Percentiles rank a stretch among this genome's conserved stretches.
Conservation (phyloP, 2,113 vertebrate species). For the Tylochromis polylepis region DNA sequence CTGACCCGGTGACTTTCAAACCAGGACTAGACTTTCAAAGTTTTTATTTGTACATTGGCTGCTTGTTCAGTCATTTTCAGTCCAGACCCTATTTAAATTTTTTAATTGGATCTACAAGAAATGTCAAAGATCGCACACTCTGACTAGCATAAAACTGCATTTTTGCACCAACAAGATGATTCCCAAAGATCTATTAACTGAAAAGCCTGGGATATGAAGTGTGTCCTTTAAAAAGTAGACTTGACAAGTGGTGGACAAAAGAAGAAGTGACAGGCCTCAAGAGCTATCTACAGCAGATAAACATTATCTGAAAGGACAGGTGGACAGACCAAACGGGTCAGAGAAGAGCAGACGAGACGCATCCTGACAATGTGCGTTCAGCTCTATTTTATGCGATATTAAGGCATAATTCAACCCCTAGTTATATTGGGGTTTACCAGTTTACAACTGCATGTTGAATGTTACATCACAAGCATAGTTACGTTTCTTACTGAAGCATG, state of each 20-base stretch:
- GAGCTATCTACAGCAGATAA: not conserved
- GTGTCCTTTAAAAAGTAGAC: not conserved
- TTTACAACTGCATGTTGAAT: not conserved
- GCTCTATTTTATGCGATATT: not conserved
- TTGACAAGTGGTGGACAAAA: not conserved
- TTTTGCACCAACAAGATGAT: not conserved
- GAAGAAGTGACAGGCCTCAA: not conserved
- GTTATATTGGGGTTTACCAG: fast-evolving
- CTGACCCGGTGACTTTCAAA: too few relatives aligned
- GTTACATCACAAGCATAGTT: not conserved
- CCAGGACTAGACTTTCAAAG: not conserved
- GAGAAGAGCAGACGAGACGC: not conserved
- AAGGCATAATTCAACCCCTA: not conserved
- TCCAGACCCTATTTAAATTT: not conserved
- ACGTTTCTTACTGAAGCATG: not conserved
- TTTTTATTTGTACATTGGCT: too few relatives aligned
- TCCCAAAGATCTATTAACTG: not conserved
- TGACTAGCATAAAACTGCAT: not conserved
- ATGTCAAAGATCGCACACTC: not conserved
- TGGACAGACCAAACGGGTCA: not conserved
- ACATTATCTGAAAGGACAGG: not conserved
- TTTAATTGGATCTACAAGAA: too few relatives aligned
- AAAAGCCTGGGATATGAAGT: not conserved
- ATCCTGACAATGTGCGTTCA: not conserved
- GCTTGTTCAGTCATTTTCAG: not conserved